Evolutionary conservation across 2,888 invertebrate genomes (phyloP), one percentile per base, ranked within the genome.

Genomic region (Sarcophaga caerulescens): DNA sequence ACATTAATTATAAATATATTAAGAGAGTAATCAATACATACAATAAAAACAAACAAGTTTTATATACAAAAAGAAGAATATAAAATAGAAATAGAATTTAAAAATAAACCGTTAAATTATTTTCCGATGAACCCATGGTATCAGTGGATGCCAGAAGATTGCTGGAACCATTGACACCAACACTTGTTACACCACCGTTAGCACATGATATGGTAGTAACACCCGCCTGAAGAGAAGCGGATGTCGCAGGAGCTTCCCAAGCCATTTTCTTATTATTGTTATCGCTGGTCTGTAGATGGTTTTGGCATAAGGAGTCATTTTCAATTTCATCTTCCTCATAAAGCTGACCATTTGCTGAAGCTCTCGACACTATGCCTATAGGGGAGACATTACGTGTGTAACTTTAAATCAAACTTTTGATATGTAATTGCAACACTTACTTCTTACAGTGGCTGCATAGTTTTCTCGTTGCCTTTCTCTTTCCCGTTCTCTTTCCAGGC

Each of bases 91-190:
- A 90, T 52, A 63, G 52, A 63, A 47, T 47, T 92, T 93, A 95
- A 92, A 95, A 95, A 91, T 95, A 95, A 82, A 95, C 94, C 68
- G 94, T 95, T 89, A 95, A 92, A 92, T 95, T 95, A 91, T 94
- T 94, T 89, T 94, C 94, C n/a, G 93, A 93, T 60, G 94, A 93
- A 70, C 93, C 92, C 90, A 93, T 91, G 76, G 92, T 90, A 81
- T 93, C 93, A 6, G 91, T 90, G 44, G 92, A 92, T 6, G 90
- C 85, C 66, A 92, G 85, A 11, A 92, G 88, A 87, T 93, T 92
- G 23, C 92, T 94, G 91, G 89, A 88, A 5, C 90, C 91, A 35
- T 88, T 89, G 3, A 85, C 73, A 0, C 81, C 88, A 4, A 88
- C 84, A 81, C 81, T 84, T 25, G 88, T 88, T 57, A 86, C 73